Base-by-base conservation (phyloP, 2,888 invertebrate genomes). In the Bombyx huttoni region DNA sequence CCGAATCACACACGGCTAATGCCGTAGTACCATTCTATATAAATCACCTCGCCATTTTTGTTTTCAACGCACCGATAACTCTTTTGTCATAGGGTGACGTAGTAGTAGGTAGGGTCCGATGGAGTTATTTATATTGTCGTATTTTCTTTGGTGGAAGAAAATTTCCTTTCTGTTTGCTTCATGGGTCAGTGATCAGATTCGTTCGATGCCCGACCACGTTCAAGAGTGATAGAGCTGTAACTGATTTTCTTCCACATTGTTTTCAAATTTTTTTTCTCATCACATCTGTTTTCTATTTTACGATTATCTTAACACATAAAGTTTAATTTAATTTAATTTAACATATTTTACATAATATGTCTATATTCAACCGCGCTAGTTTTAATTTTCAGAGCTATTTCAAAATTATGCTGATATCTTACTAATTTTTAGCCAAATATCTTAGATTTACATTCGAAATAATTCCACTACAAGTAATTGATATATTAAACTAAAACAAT, bases 31-130 rank as follows among this genome's bases (percentile, higher is more conserved):
- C 48, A 40, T 47, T 12, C 24, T 24, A 45, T 50, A 52, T 88
- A 88, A 87, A 88, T 88, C 86, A 85, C 72, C 65, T 75, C 74
- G 84, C 81, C 88, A 88, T 88, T 88, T 88, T 87, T 88, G 88
- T 88, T 88, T 86, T 88, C 88, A 87, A 86, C 88, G 88, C 86
- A 87, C 85, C 87, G 85, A 87, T 88, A 88, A 88, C 88, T 88
- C 88, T 88, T 88, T 88, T 88, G 87, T 88, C 88, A 87, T 86
- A 81, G 84, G 85, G 88, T 83, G 87, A 85, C 83, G 85, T 84
- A 84, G 84, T 77, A 75, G 84, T 77, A 75, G 78, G 80, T 75
- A 74, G 76, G 81, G 81, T 75, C 76, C 85, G 71, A 84, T 86
- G 78, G 86, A 88, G 87, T 88, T 88, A 88, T 88, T 88, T 88